Conservation (phyloP, 2,888 invertebrate genomes). For the Oxycera nigricornis region DNA sequence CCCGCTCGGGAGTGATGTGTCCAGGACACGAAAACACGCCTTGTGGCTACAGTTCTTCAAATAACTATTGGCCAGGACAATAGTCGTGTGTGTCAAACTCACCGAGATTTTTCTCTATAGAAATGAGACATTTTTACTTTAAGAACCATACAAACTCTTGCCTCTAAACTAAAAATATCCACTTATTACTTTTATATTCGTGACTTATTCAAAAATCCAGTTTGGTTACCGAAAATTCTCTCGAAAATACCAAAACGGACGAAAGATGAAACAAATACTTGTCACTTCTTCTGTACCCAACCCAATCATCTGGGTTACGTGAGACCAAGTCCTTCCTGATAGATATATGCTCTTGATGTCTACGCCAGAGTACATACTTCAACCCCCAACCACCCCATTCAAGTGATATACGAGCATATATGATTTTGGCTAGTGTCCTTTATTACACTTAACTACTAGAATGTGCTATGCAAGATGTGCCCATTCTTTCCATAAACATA, state of each 20-base stretch:
- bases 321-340: slow-evolving; percentile 12
- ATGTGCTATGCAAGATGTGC: slow-evolving; percentile 16
- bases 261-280: too few relatives aligned
- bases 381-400: neutral
- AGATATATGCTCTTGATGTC: slow-evolving; percentile 7
- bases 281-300: neutral
- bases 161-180: too few relatives aligned
- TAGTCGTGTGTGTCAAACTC: too few relatives aligned
- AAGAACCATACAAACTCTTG: too few relatives aligned
- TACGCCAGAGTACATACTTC: neutral
- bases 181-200: too few relatives aligned
- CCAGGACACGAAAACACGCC: neutral
- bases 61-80: neutral
- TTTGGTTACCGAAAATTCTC: too few relatives aligned
- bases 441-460: slow-evolving; percentile 21
- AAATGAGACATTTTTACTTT: too few relatives aligned
- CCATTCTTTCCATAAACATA: slow-evolving; percentile 20
- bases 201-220: too few relatives aligned
- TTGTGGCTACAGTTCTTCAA: neutral
- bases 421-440: slow-evolving; percentile 23
- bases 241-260: too few relatives aligned
- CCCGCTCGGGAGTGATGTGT: neutral
- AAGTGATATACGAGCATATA: slow-evolving; percentile 18
- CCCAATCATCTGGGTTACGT: neutral
- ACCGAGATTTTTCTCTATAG: too few relatives aligned